Base-by-base conservation (phyloP, 2,888 invertebrate genomes). In the Orgyia antiqua region DNA sequence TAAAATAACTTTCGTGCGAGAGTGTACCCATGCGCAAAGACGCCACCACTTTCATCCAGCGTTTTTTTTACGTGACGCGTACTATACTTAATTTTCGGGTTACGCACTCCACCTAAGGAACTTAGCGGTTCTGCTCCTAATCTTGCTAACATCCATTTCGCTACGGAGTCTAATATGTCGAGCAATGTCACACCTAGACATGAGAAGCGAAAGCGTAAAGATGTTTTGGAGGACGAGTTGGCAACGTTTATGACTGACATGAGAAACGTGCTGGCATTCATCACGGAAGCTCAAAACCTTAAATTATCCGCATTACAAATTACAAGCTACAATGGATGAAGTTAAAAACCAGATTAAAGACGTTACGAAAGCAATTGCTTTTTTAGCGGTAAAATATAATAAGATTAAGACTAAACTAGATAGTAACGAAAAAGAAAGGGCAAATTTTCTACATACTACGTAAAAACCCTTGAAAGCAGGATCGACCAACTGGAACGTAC, bases 301-400 rank as follows among this genome's bases (percentile, higher is more conserved):
- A 20, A 20, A 3, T 8, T 20, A 20, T 4, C 20, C 9, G 20
- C n/a, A n/a, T 20, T 20, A 8, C n/a, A n/a, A n/a, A n/a, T n/a
- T n/a, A n/a, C 20, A 20, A 3, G 7, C 20, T 3, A 24, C 29
- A 32, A 31, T 20, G 3, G 20, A 20, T 3, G 20, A 20, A 20
- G n/a, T 20, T 6, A 20, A 20, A 20, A 20, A 4, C 3, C 20
- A 20, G n/a, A 20, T 8, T 20, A 20, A 20, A 8, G 20, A 20
- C 7, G n/a, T 20, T 20, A 20, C 20, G 3, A 20, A 20, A n/a
- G 20, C 20, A 8, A 20, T 20, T 5, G 20, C 4, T 20, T 20
- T 20, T n/a, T 8, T 20, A 3, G 4, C 20, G 3, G 20, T n/a
- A 4, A 20, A 20, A 20, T 20, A 20, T n/a, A n/a, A 20, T 4